Percentiles rank a stretch among this genome's conserved stretches.
Evolutionary conservation across 2,113 vertebrate genomes (phyloP).

Genomic region (Campylomormyrus tamandua): DNA sequence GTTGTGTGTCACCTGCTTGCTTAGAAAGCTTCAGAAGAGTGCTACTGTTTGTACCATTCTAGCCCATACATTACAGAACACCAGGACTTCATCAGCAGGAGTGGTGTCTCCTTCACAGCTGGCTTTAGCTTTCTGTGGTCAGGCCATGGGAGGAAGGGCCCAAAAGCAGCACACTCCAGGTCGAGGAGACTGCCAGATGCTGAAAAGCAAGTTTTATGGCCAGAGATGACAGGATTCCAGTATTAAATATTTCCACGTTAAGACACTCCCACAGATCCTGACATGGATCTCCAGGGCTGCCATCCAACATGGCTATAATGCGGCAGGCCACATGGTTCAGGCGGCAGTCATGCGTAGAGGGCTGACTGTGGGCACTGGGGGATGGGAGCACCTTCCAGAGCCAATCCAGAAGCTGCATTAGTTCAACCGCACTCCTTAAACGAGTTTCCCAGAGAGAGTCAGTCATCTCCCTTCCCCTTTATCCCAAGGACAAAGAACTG

Average conservation of each 20-base stretch:
- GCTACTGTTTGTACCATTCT: background rate
- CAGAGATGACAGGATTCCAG: conserved; percentile 29
- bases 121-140: conserved; percentile 25
- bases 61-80: background rate
- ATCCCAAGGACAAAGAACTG: background rate
- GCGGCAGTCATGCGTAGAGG: conserved; percentile 16
- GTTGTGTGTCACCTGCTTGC: background rate
- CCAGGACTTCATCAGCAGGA: background rate
- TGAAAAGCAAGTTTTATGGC: conserved; percentile 30
- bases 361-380: conserved; percentile 5
- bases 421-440: background rate
- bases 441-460: background rate
- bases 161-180: conserved; percentile 23
- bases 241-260: conserved; percentile 39
- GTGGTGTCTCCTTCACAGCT: background rate
- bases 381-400: conserved; percentile 6
- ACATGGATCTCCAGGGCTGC: conserved; percentile 40
- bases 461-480: background rate
- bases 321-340: conserved; percentile 21
- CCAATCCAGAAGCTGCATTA: background rate
- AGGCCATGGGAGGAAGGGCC: conserved; percentile 17
- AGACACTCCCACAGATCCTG: conserved; percentile 28
- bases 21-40: background rate
- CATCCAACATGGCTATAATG: conserved; percentile 35
- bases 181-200: conserved; percentile 36